A percentile compares a stretch with the other conserved stretches of the same genome.
These are phyloP conservation scores for Hedychridium roseum DNA, from an alignment of 2,888 invertebrate genomes.

Conservation along the genomic window DNA sequence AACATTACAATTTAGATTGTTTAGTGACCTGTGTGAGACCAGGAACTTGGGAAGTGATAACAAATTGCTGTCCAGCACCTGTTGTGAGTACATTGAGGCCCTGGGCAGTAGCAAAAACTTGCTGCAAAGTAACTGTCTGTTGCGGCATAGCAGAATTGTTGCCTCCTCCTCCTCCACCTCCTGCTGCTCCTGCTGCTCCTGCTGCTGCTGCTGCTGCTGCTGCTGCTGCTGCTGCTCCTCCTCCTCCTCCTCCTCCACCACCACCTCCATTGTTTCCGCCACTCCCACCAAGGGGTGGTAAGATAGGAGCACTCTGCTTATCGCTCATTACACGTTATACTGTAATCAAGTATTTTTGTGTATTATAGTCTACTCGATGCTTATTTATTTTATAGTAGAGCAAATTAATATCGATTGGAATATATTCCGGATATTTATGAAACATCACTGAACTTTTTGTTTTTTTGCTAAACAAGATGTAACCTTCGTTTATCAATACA, in stretches of 20 bases:
- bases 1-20: no score
- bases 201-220: no score
- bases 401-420: neutral
- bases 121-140: conserved; percentile 59
- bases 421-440: neutral
- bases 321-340: conserved; percentile 63
- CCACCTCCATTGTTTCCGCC: conserved; percentile 57
- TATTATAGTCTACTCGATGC: neutral
- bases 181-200: conserved; percentile 61
- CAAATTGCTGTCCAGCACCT: conserved; percentile 61
- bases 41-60: conserved; percentile 64
- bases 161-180: conserved; percentile 50
- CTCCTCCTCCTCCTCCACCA: conserved; percentile 50
- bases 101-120: conserved; percentile 59
- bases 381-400: neutral
- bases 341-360: no score
- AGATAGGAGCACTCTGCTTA: conserved; percentile 60
- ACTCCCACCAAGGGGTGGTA: conserved; percentile 62
- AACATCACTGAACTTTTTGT: neutral
- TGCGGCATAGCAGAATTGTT: no score
- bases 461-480: no score
- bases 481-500: no score
- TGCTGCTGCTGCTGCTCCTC: no score
- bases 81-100: conserved; percentile 61
- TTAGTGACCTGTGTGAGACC: conserved; percentile 66